Percentiles rank a stretch among this genome's conserved stretches.
Conservation (phyloP, 2,888 invertebrate species). For the Eupeodes luniger region DNA sequence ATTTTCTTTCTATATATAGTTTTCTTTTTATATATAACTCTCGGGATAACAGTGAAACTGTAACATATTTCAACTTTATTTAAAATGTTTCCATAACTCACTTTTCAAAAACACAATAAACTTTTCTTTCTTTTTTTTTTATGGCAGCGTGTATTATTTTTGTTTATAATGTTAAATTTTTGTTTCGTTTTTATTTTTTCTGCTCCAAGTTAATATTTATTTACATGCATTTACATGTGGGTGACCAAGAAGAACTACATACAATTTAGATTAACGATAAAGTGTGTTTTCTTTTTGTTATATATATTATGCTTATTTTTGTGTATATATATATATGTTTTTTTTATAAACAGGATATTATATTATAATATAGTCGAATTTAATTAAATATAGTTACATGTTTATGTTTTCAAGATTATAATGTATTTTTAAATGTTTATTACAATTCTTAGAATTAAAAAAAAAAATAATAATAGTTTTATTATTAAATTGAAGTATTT, state of each 20-base stretch:
- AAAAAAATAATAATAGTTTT: not conserved
- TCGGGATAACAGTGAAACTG: conserved; percentile 70
- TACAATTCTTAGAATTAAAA: conserved; percentile 48
- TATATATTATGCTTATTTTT: conserved; percentile 2
- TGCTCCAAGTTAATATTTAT: conserved; percentile 46
- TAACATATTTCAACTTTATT: conserved; percentile 72
- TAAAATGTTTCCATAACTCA: conserved; percentile 58
- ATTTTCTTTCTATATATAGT: conserved; percentile 48
- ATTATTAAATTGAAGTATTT: conserved; percentile 34
- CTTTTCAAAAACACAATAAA: conserved; percentile 61
- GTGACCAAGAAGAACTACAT: conserved; percentile 28
- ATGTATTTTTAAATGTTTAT: conserved; percentile 53
- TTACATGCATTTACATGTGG: conserved; percentile 44
- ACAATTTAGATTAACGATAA: conserved; percentile 32
- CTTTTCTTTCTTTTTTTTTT: conserved; percentile 41
- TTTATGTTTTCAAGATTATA: conserved; percentile 41
- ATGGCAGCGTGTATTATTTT: conserved; percentile 64
- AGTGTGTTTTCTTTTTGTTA: conserved; percentile 21
- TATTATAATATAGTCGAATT: conserved; percentile 53
- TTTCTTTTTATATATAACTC: conserved; percentile 63
- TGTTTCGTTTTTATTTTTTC: conserved; percentile 25
- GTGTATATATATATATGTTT: not conserved
- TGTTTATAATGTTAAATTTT: conserved; percentile 34
- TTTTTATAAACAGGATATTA: conserved; percentile 47
- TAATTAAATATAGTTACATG: conserved; percentile 35